Percentiles rank a stretch among this genome's conserved stretches.
Conservation (phyloP, 1,140 invertebrate species). For the Apocrypta bakeri region DNA sequence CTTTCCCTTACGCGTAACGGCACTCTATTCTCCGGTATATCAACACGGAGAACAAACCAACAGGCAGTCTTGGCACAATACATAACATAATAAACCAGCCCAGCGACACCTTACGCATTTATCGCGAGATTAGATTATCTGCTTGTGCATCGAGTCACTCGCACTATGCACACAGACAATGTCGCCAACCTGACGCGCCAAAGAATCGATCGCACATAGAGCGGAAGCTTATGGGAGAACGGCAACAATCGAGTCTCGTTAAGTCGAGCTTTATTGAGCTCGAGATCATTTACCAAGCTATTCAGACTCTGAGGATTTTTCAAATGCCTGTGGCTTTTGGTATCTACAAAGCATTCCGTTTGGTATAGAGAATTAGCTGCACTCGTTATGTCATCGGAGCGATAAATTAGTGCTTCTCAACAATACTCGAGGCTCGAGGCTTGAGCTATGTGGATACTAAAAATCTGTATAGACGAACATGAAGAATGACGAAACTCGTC, state of each 20-base stretch:
- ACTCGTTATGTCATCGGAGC: conserved; percentile 14
- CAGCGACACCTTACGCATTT: conserved; percentile 44
- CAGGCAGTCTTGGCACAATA: conserved; percentile 10
- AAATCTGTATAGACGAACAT: background rate
- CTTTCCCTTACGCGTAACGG: background rate
- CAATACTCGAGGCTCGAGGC: background rate
- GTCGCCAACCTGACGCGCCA: conserved; percentile 59
- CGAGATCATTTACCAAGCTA: conserved; percentile 38
- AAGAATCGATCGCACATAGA: conserved; percentile 26
- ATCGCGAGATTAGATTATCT: conserved; percentile 68
- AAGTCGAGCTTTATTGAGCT: conserved; percentile 37
- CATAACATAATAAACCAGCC: background rate
- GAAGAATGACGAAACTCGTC: conserved; percentile 12
- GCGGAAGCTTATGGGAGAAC: conserved; percentile 17
- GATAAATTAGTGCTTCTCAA: background rate
- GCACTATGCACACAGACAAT: conserved; percentile 47
- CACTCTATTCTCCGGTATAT: background rate
- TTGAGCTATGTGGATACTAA: background rate
- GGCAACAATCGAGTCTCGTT: conserved; percentile 48
- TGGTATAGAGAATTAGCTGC: background rate
- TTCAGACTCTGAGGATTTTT: background rate
- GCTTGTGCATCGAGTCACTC: conserved; percentile 26
- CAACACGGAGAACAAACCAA: background rate
- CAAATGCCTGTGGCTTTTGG: background rate
- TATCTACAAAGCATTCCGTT: background rate